Evolutionary conservation across 1,140 invertebrate genomes (phyloP).

Genomic region (Drosophila bifasciata): DNA sequence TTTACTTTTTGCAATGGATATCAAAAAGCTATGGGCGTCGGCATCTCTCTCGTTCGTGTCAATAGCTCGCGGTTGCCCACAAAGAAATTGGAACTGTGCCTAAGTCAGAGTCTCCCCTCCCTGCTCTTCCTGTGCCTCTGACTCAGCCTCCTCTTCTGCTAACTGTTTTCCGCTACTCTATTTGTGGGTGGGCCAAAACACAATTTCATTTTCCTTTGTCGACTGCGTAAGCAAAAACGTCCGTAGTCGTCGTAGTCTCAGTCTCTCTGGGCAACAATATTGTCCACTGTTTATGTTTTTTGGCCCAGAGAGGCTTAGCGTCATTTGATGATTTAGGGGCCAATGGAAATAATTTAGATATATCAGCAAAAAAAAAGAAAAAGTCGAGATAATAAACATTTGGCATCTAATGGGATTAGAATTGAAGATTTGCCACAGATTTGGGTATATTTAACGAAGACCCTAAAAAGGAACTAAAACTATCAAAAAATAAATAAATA

Average conservation of each 20-base stretch:
- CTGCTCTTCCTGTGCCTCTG: too few relatives aligned
- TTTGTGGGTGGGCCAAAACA: constrained; percentile 5
- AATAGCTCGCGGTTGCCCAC: constrained; percentile 49
- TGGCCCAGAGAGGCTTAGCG: constrained; percentile 7
- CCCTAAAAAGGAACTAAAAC: neutral
- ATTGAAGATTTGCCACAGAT: neutral
- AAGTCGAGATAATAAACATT: constrained; percentile 7
- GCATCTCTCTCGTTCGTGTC: constrained; percentile 39
- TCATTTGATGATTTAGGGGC: neutral
- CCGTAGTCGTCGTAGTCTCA: neutral
- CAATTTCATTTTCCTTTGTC: constrained; percentile 24
- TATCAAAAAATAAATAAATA: too few relatives aligned
- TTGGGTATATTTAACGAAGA: neutral
- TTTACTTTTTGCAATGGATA: neutral
- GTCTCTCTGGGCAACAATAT: constrained; percentile 30
- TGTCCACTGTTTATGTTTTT: neutral
- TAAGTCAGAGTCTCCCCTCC: constrained; percentile 18
- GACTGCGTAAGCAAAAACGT: constrained; percentile 20
- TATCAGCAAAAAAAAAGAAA: neutral
- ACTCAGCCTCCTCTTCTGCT: too few relatives aligned
- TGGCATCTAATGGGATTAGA: neutral
- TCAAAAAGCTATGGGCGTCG: constrained; percentile 43
- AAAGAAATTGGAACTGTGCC: constrained; percentile 58
- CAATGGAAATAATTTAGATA: constrained; percentile 17
- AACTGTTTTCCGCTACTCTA: too few relatives aligned